Base-by-base conservation (phyloP, 1,140 invertebrate species). In the Drosophila tristis region DNA sequence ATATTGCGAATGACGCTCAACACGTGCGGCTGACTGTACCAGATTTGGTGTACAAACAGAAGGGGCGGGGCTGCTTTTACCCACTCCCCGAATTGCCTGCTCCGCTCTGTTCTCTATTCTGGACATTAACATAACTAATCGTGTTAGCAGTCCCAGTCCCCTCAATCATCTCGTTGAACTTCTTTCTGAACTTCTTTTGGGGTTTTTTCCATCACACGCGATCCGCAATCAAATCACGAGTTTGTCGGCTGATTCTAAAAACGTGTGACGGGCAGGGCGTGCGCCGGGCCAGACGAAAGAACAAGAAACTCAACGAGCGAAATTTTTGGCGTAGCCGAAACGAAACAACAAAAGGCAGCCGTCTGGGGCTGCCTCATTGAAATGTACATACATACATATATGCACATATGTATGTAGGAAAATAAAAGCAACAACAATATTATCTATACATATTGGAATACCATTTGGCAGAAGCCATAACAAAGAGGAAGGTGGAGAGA, bases 191-290 rank as follows among this genome's bases (percentile, higher is more conserved):
- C 29, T 29, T 47, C 8, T 44, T 63, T 56, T 29, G 23, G 29
- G 23, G 26, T 74, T 74, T 57, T 58, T 74, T 72, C 65, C 55
- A 31, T 20, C 39, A 45, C 64, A 50, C 39, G 63, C 47, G 47
- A 60, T 53, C 39, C 47, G 16, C 42, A 71, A 42, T 47, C 31
- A 20, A 56, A 74, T 56, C 78, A 77, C 78, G 78, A 77, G 73
- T 59, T 66, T 73, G 50, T 80, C 78, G 78, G 57, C 72, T 76
- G 78, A 80, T 77, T 59, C 72, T 31, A 45, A 73, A 80, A 70
- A 62, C 77, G 78, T 70, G 78, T 47, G 70, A 58, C 6, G n/a
- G 16, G 16, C 3, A 11, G 11, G 35, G 35, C 35, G 20, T 25
- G 23, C 23, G 23, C 35, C 35, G 39, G 23, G 35, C 13, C 43